These are phyloP conservation scores for Lycopodina hypogea DNA, from an alignment of 37 sponge, comb jelly and placozoan species.

Conservation along the genomic window DNA sequence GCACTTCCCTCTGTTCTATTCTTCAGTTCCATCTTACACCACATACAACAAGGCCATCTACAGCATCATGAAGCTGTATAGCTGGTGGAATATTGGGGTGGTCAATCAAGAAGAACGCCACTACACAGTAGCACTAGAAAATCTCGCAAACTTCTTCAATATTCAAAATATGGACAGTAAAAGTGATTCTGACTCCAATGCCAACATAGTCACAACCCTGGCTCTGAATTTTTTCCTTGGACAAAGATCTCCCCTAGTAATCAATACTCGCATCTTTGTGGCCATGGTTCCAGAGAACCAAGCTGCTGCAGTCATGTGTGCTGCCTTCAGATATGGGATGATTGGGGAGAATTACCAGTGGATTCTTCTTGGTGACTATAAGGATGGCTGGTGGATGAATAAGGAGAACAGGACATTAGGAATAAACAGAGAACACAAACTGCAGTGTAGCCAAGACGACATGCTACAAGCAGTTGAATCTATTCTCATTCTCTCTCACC, in stretches of 20 bases:
- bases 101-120: not conserved
- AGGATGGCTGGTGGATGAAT: conserved; percentile 16
- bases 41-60: not conserved
- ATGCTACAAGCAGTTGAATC: conserved; percentile 17
- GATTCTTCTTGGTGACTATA: conserved; percentile 23
- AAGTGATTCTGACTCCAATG: not conserved
- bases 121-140: not conserved
- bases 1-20: conserved; percentile 14
- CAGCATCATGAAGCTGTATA: conserved; percentile 16
- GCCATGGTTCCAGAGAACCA: not conserved
- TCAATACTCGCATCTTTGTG: conserved; percentile 10
- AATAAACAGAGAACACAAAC: not conserved
- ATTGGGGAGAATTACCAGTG: conserved; percentile 10
- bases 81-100: conserved; percentile 27
- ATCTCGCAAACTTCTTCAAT: not conserved
- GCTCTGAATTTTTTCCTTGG: not conserved
- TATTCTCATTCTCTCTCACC: conserved; percentile 1
- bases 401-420: not conserved
- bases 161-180: not conserved
- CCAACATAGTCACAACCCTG: not conserved
- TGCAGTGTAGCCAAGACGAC: not conserved
- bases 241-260: not conserved
- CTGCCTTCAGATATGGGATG: not conserved
- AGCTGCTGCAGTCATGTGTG: conserved; percentile 16
- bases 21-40: conserved; percentile 29